Conservation (phyloP, 1,140 invertebrate species). For the Lucilia sericata region DNA sequence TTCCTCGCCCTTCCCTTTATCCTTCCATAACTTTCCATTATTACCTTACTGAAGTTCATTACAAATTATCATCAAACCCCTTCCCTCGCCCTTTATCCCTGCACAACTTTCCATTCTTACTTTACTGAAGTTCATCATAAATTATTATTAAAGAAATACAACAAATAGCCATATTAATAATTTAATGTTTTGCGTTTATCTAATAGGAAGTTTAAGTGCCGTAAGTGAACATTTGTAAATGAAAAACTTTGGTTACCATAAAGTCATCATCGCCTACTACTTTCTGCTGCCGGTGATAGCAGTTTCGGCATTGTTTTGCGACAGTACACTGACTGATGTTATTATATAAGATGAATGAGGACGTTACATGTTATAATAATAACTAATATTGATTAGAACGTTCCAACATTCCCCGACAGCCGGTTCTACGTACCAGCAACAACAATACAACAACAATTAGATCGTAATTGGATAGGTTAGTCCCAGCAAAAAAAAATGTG, state of each 20-base stretch:
- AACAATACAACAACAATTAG: no score
- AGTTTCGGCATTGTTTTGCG: not conserved
- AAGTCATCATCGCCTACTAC: not conserved
- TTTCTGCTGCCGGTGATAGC: not conserved
- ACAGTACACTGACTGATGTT: not conserved
- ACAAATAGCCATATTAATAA: slow-evolving; percentile 4
- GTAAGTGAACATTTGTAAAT: no score
- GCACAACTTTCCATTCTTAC: not conserved
- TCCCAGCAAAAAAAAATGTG: no score
- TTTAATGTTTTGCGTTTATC: no score
- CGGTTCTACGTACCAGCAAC: no score
- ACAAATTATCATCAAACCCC: not conserved
- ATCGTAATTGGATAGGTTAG: no score
- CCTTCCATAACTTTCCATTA: not conserved
- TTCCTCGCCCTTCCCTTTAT: not conserved
- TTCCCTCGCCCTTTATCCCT: not conserved
- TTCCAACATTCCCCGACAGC: no score
- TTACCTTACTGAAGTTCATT: not conserved
- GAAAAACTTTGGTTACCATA: no score
- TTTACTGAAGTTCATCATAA: slow-evolving; percentile 2
- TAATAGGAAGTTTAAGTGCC: no score
- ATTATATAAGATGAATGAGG: not conserved
- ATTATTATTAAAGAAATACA: not conserved
- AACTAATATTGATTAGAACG: not conserved
- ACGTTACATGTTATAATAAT: not conserved